Base-by-base conservation (phyloP, 2,797 vertebrate species). In the Acestrorhynchus altus region DNA sequence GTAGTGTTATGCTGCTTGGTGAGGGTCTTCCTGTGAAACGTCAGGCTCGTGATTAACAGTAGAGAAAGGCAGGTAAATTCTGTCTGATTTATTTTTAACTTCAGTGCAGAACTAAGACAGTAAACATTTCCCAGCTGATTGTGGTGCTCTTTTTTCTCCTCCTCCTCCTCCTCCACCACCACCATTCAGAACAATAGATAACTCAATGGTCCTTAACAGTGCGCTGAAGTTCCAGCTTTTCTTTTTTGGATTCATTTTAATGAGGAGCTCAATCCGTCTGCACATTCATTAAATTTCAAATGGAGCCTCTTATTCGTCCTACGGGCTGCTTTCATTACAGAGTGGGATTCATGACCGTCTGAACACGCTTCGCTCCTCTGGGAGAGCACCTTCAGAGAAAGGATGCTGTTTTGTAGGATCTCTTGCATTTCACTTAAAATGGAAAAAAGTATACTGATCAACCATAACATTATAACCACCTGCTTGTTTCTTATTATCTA, bases 201-300 rank as follows among this genome's bases (percentile, higher is more conserved):
- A 56, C 54, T 69, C 61, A 39, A 75, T 80, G 67, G 72, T 57
- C n/a, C 61, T 51, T 61, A 76, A 65, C 47, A 60, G 40, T 51
- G 52, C 61, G 26, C 12, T 70, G 22, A 72, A 35, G 51, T 47
- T 51, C 24, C 61, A 65, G 49, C 28, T 61, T 47, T 67, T 18
- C 72, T 71, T 39, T 13, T 39, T 61, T 66, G 56, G 56, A 67
- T 77, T 78, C 74, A 72, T 79, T 64, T 59, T 70, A 75, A 81
- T 79, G 18, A n/a, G 39, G 15, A 18, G 40, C 56, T n/a, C 49
- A 56, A 54, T 64, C 61, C 52, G 52, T 57, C 28, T 7, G 15
- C 56, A 20, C 56, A 15, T 31, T 74, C 59, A 79, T 74, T 70
- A 28, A 24, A 76, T 76, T 73, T 76, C 57, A 49, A 77, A 75